A percentile compares a stretch with the other conserved stretches of the same genome.
Evolutionary conservation across 2,113 vertebrate species (phyloP).

Genomic region (Galeopterus variegatus): DNA sequence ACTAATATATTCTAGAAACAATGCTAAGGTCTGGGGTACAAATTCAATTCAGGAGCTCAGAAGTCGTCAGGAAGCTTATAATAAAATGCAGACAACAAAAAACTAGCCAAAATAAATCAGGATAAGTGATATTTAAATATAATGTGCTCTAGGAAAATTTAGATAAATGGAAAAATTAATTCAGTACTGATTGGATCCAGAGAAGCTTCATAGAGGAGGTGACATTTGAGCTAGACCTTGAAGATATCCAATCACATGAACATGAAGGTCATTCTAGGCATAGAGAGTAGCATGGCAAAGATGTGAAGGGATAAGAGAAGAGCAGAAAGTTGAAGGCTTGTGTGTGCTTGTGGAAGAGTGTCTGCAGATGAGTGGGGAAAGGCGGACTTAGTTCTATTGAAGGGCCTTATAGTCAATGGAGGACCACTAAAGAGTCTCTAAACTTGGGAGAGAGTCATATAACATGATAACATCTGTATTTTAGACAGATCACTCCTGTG

Average conservation of each 20-base stretch:
- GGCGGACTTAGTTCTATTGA: neutral
- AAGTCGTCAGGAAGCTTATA: neutral
- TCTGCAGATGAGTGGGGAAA: neutral
- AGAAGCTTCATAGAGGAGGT: neutral
- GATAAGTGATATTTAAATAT: neutral
- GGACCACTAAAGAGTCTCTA: neutral
- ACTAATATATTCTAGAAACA: neutral
- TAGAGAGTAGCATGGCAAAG: neutral
- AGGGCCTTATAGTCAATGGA: neutral
- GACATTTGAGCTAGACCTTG: conserved; percentile 1
- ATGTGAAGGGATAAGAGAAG: neutral
- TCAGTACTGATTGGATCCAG: neutral
- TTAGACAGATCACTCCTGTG: neutral
- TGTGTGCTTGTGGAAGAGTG: neutral
- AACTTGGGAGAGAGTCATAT: neutral
- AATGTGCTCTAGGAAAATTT: neutral
- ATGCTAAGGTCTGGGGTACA: neutral
- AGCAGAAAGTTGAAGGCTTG: neutral
- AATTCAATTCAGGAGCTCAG: neutral
- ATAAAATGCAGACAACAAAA: conserved; percentile 28
- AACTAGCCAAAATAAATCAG: neutral
- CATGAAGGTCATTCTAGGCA: neutral
- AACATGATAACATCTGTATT: neutral
- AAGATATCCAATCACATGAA: neutral
- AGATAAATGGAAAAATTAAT: conserved; percentile 19